phyloP scores from a whole-genome alignment of 2,797 vertebrate genomes.

The Hydrophis major region DNA sequence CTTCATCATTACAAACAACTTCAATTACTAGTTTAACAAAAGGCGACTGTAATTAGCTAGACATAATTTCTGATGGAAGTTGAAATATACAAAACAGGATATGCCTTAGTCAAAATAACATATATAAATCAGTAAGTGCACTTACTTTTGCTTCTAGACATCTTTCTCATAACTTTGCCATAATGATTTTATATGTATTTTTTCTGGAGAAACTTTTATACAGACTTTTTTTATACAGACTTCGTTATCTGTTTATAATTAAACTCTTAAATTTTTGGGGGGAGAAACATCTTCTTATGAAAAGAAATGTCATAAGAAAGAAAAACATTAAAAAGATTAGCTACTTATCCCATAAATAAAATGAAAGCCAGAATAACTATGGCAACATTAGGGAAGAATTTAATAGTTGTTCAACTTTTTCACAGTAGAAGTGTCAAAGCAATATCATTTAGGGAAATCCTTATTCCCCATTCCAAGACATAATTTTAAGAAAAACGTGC shows the following conservation, averaged over 20 bases:
- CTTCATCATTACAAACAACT: neutral
- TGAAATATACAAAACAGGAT: neutral
- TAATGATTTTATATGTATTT: conserved; percentile 41
- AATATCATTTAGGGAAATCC: neutral
- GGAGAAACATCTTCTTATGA: conserved; percentile 57
- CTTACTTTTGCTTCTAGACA: conserved; percentile 18
- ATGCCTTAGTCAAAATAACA: neutral
- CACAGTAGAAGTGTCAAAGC: neutral
- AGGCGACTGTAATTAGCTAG: neutral
- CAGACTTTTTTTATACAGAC: conserved; percentile 58
- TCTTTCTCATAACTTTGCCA: neutral
- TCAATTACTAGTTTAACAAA: neutral
- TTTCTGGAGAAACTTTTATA: conserved; percentile 44
- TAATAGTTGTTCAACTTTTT: conserved; percentile 1
- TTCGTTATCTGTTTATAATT: conserved; percentile 69
- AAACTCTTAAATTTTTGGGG: conserved; percentile 64
- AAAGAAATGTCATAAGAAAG: conserved; percentile 52
- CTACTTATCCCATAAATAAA: conserved; percentile 53
- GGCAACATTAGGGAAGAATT: conserved; percentile 27
- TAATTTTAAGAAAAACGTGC: neutral
- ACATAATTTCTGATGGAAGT: neutral
- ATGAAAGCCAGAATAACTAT: conserved; percentile 51
- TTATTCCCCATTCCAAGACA: neutral
- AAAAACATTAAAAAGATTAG: conserved; percentile 60
- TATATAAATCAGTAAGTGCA: neutral